Evolutionary conservation across 2,888 invertebrate species (phyloP), one percentile per base, ranked within the genome.

Genomic region (Machimus rusticus): DNA sequence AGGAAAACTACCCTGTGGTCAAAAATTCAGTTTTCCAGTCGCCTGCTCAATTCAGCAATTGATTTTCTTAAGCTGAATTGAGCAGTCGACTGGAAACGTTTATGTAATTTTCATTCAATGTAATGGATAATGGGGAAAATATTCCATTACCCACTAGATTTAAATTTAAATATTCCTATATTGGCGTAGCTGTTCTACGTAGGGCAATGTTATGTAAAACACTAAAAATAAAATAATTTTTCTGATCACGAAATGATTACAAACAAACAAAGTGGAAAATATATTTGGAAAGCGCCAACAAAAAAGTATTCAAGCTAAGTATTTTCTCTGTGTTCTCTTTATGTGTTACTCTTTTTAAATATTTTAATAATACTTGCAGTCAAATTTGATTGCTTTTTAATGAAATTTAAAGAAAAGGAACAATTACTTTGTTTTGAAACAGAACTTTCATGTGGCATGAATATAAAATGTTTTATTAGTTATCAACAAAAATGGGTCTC

Each of bases 361-460:
- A 46, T 46, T 79, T 79, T 78, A 37, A 78, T 19, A 79, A 43
- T 39, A 34, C 34, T 39, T 43, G n/a, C 16, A 79, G 16, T 39
- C 28, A 79, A 79, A 79, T 28, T 28, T n/a, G 39, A 46, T 43
- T 46, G n/a, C n/a, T 34, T 76, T 31, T 37, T 28, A n/a, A 76
- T 76, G 28, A 8, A 55, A 39, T 76, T 19, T 37, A 74, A 84
- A 16, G 12, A 5, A 66, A 84, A 39, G 51, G 39, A 34, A 84
- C 57, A 57, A 74, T 66, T 57, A 43, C 5, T 84, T 84, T 16
- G 51, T 81, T 34, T 84, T 84, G 84, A 84, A 84, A 84, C 84
- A 84, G 84, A 84, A 84, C 84, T 84, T 84, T 84, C 84, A 84
- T 84, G 84, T 84, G 74, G 39, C 84, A 84, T 74, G 66, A 57